Conservation (phyloP, 2,888 invertebrate genomes). For the Fragum fragum region DNA sequence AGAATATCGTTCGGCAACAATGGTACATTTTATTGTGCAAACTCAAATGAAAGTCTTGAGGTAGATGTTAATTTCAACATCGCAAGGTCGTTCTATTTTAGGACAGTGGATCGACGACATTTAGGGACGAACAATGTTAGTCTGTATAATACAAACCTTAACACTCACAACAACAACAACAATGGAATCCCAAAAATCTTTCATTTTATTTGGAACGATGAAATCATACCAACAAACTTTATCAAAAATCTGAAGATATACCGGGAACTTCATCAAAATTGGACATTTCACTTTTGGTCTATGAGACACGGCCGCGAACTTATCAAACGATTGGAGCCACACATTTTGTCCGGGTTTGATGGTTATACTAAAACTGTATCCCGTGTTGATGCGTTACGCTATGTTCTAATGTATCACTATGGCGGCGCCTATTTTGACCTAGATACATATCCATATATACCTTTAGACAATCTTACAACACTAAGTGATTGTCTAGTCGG, state of each 20-base stretch:
- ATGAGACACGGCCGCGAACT: neutral
- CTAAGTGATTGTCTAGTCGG: neutral
- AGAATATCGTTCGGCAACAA: neutral
- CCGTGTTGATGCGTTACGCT: constrained; percentile 5
- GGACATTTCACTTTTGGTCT: constrained; percentile 10
- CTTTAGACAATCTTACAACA: neutral
- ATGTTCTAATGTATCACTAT: constrained; percentile 5
- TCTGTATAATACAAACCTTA: too few species aligned
- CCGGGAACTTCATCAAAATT: neutral
- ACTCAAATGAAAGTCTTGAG: too few species aligned
- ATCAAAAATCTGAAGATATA: neutral
- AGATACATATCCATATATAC: neutral
- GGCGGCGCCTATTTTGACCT: constrained; percentile 19
- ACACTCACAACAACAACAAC: neutral
- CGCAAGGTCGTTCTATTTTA: neutral
- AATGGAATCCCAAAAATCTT: neutral
- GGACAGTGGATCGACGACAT: too few species aligned
- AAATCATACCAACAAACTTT: constrained; percentile 8
- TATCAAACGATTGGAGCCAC: constrained; percentile 5
- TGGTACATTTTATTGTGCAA: neutral
- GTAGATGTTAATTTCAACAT: constrained; percentile 7
- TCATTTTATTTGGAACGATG: constrained; percentile 16
- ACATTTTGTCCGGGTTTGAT: neutral
- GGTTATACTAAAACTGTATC: neutral
- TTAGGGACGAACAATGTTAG: too few species aligned